Percentiles rank a stretch among this genome's conserved stretches.
Evolutionary conservation across 2,113 vertebrate species (phyloP).

Genomic region (Suncus etruscus): DNA sequence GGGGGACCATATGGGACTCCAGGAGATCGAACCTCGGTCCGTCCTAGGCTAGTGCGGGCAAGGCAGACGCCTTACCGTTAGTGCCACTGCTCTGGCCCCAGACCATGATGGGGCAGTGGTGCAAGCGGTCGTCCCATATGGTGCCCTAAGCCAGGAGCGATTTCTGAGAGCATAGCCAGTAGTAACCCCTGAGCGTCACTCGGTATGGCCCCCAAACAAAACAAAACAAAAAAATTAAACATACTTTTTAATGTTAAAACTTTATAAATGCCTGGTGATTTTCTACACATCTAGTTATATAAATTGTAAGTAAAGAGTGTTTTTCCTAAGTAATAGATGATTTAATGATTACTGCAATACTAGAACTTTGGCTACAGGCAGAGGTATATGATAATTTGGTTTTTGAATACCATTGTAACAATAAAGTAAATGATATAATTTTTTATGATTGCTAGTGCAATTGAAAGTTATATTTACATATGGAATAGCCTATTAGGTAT

Average conservation of each 20-base stretch:
- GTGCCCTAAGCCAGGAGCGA: too few relatives aligned
- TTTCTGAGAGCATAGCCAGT: too few relatives aligned
- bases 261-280: constrained; percentile 25
- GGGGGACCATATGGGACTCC: too few relatives aligned
- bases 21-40: too few relatives aligned
- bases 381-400: neutral
- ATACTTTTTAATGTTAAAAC: neutral
- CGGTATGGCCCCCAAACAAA: too few relatives aligned
- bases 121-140: too few relatives aligned
- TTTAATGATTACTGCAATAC: neutral
- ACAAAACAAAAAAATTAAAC: neutral
- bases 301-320: neutral
- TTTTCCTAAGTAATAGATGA: neutral
- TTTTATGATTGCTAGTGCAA: neutral
- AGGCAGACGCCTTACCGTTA: too few relatives aligned
- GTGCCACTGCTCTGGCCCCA: too few relatives aligned
- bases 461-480: neutral
- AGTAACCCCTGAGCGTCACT: too few relatives aligned
- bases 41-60: too few relatives aligned
- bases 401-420: neutral
- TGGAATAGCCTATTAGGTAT: neutral
- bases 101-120: too few relatives aligned
- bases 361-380: neutral
- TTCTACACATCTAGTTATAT: neutral
- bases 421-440: neutral